phyloP scores from a whole-genome alignment of 2,797 vertebrate genomes.

The Sarcoramphus papa region DNA sequence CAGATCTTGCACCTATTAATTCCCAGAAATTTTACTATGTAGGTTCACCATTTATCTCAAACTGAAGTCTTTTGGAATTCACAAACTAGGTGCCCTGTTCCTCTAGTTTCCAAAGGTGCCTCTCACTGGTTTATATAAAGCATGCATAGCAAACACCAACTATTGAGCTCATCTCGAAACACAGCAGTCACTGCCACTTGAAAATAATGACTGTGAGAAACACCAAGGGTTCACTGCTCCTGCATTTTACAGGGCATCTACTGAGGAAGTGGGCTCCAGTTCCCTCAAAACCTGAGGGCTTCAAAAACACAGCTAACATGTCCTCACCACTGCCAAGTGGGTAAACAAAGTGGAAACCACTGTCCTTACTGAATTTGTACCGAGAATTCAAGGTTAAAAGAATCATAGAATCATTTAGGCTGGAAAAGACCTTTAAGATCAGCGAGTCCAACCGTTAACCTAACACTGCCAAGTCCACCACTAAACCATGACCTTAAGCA shows the following conservation, averaged over 20 bases:
- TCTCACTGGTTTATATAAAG: background rate
- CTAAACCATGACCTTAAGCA: background rate
- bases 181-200: background rate
- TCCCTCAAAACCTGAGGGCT: background rate
- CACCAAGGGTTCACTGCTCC: background rate
- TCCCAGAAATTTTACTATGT: background rate
- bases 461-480: background rate
- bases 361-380: background rate
- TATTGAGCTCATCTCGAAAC: background rate
- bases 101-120: background rate
- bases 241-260: background rate
- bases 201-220: background rate
- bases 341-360: background rate
- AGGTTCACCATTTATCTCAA: background rate
- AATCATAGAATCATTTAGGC: background rate
- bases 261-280: background rate
- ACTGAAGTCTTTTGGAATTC: background rate
- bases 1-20: background rate
- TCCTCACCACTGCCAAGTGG: background rate
- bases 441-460: background rate
- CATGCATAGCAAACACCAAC: background rate
- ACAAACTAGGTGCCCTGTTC: background rate
- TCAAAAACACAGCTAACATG: background rate
- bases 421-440: background rate
- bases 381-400: background rate